Evolutionary conservation across 2,113 vertebrate species (phyloP).

Genomic region (Pluvialis apricaria): DNA sequence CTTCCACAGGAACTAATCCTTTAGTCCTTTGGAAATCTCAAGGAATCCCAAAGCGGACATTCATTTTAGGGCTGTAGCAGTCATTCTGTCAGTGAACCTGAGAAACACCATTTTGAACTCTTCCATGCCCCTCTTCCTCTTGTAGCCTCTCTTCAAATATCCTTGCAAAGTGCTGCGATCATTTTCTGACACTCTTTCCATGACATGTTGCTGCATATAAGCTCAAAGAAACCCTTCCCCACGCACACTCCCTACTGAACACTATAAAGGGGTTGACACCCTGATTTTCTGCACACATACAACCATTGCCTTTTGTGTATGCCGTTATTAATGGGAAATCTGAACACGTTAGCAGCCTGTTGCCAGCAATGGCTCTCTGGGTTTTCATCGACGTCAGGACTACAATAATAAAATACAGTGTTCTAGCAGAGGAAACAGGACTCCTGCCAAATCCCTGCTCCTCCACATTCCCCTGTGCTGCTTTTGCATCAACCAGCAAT

Average conservation of each 20-base stretch:
- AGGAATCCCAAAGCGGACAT: not conserved
- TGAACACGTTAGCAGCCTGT: rapidly evolving
- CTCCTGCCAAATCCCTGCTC: not conserved
- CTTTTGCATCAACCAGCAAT: not conserved
- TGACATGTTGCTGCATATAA: not conserved
- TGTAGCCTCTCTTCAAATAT: not conserved
- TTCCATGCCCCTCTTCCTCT: not conserved
- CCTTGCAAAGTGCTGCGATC: not conserved
- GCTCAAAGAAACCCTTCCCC: not conserved
- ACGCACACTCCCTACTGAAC: not conserved
- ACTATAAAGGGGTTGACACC: not conserved
- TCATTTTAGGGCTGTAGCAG: not conserved
- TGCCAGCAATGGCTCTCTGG: not conserved
- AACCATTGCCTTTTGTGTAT: not conserved
- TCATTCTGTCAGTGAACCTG: not conserved
- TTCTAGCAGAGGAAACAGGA: not conserved
- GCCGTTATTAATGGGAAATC: not conserved
- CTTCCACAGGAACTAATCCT: not conserved
- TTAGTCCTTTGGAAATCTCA: not conserved
- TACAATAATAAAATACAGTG: not conserved
- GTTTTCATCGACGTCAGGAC: rapidly evolving
- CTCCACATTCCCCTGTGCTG: rapidly evolving
- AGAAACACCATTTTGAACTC: not conserved
- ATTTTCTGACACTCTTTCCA: not conserved
- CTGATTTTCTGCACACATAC: not conserved